A percentile compares a stretch with the other conserved stretches of the same genome.
Evolutionary conservation across 2,113 vertebrate species (phyloP).

Genomic region (Lota lota): DNA sequence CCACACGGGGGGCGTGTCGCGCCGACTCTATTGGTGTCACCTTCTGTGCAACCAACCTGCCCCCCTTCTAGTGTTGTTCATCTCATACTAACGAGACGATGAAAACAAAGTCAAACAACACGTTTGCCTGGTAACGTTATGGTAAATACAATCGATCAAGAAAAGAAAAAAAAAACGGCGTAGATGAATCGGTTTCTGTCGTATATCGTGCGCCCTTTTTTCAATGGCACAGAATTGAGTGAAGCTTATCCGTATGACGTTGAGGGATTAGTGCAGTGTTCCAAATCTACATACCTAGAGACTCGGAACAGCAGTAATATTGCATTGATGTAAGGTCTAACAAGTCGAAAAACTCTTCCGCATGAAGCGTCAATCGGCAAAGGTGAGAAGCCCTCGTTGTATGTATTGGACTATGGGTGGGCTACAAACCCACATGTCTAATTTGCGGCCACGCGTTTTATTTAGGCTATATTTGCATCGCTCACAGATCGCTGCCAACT

Average conservation of each 20-base stretch:
- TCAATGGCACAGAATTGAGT: conserved; percentile 15
- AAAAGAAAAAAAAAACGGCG: background rate
- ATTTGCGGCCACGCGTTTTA: too few relatives aligned
- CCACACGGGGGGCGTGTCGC: conserved; percentile 15
- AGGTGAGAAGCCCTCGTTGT: too few relatives aligned
- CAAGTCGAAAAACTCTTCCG: conserved; percentile 1
- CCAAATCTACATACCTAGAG: conserved; percentile 8
- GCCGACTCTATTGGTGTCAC: conserved; percentile 17
- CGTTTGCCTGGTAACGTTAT: conserved; percentile 3
- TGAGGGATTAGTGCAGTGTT: conserved; percentile 49
- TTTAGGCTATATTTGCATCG: too few relatives aligned
- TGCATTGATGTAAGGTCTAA: conserved; percentile 10
- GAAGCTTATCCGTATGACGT: conserved; percentile 50
- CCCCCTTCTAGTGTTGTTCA: background rate
- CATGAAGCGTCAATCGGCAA: conserved; percentile 1
- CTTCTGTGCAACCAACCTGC: conserved; percentile 27
- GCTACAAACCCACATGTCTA: too few relatives aligned
- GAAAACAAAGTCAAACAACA: conserved; percentile 13
- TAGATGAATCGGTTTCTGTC: background rate
- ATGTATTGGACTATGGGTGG: too few relatives aligned
- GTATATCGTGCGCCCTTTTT: background rate
- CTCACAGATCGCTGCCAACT: too few relatives aligned
- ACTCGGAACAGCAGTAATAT: conserved; percentile 22
- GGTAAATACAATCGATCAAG: conserved; percentile 30
- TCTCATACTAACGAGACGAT: conserved; percentile 1